Evolutionary conservation across 1,140 invertebrate genomes (phyloP).

Genomic region (Drosophila tristis): DNA sequence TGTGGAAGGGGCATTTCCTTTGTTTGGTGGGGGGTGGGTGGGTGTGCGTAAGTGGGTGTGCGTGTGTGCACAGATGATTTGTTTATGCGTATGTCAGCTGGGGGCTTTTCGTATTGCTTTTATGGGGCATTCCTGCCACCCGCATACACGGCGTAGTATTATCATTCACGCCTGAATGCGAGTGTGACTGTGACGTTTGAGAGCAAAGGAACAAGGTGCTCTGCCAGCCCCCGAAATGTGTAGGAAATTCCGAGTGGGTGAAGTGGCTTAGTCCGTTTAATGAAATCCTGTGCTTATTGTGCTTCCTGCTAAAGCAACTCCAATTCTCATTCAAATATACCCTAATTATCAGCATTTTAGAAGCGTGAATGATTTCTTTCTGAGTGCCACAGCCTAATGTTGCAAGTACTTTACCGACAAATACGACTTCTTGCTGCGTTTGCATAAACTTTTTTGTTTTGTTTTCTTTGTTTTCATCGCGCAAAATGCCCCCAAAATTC

Average conservation of each 20-base stretch:
- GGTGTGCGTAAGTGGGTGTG: conserved; percentile 3
- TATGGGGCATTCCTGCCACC: conserved; percentile 15
- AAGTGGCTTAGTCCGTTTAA: no score
- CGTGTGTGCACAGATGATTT: conserved; percentile 30
- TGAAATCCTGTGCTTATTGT: no score
- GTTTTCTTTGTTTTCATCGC: conserved; percentile 14
- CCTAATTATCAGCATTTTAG: neutral
- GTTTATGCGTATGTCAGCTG: conserved; percentile 42
- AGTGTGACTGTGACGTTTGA: no score
- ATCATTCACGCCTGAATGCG: conserved; percentile 55
- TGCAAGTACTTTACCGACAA: neutral
- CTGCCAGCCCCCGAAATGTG: no score
- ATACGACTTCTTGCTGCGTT: conserved; percentile 68
- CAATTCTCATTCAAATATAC: no score
- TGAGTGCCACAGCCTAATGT: neutral
- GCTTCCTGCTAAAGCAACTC: neutral
- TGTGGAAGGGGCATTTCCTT: conserved; percentile 20
- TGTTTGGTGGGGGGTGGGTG: conserved; percentile 18
- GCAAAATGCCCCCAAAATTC: neutral
- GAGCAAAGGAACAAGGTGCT: no score
- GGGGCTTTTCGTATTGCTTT: conserved; percentile 43
- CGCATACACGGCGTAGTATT: conserved; percentile 6
- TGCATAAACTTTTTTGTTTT: conserved; percentile 60
- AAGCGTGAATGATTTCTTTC: conserved; percentile 34
- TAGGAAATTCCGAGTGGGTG: no score